Percentiles rank a stretch among this genome's conserved stretches.
Evolutionary conservation across 2,113 vertebrate species (phyloP).

Genomic region (Oryzias javanicus): DNA sequence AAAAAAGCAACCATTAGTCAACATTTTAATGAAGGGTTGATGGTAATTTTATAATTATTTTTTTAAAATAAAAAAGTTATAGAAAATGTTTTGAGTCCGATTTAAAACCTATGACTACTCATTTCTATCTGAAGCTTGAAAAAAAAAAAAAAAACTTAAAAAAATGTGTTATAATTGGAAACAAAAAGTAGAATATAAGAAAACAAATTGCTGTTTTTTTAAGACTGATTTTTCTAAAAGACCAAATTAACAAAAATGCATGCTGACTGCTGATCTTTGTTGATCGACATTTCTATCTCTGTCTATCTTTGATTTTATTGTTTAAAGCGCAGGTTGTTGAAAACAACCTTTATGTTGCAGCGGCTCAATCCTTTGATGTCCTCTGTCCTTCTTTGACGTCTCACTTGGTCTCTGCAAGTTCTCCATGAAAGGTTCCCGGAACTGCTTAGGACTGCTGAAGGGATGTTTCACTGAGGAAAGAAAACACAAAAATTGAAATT

Average conservation of each 20-base stretch:
- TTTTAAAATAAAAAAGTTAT: not conserved
- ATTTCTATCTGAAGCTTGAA: no score
- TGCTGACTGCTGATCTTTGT: no score
- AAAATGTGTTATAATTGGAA: no score
- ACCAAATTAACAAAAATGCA: no score
- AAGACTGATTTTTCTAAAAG: no score
- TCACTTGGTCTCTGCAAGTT: conserved; percentile 73
- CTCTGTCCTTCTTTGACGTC: conserved; percentile 84
- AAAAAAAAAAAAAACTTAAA: no score
- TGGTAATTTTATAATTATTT: not conserved
- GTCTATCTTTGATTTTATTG: not conserved
- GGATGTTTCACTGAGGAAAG: conserved; percentile 67
- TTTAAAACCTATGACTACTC: no score
- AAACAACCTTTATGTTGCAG: conserved; percentile 82
- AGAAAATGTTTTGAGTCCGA: no score
- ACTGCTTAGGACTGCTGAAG: conserved; percentile 62
- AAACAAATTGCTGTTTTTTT: no score
- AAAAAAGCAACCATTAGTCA: conserved; percentile 7
- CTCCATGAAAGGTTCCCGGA: conserved; percentile 68
- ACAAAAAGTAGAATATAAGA: no score
- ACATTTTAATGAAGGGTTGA: not conserved
- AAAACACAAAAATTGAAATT: conserved; percentile 16
- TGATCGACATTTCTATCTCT: not conserved
- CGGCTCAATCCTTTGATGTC: conserved; percentile 77
- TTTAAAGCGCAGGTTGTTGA: not conserved